Evolutionary conservation across 2,113 vertebrate genomes (phyloP), one percentile per base, ranked within the genome.

Genomic region (Cyphomyrus discorhynchus): DNA sequence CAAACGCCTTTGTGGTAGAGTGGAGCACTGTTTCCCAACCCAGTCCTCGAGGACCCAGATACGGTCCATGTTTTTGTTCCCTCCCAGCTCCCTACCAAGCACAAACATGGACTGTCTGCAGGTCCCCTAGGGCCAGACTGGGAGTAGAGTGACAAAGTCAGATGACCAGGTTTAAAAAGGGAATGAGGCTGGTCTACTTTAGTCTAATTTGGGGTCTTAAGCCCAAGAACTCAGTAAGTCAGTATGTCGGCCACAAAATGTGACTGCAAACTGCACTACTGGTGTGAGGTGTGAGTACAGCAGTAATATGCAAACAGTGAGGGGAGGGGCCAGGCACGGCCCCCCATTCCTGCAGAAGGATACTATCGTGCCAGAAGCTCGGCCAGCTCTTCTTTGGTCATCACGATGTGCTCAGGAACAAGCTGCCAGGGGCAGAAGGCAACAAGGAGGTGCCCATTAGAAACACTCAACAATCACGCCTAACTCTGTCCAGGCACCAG

Each of bases 401-500:
- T 99, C 19, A 99, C 98, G 0, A 98, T 99, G 0, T 99, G 98
- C 92, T 99, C 98, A 0, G 98, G 98, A 85, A 99, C 98, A 92
- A 99, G 93, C 98, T 99, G 95, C 3, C 90, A 84, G 56, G 90
- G 21, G 80, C 74, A 91, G 0, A 66, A 21, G 2, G 19, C 35
- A 17, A 77, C 5, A 49, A 53, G 19, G 47, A 19, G 45, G 50
- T 1, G 27, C 3, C 5, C 11, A 8, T 52, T n/a, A 24, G 35
- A 21, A 74, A 5, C 2, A 66, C 87, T 46, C 47, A 88, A 5
- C n/a, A 88, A 17, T 52, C 70, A n/a, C n/a, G 5, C 47, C n/a
- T 2, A 53, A 7, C n/a, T 19, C 49, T 53, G n/a, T 13, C n/a
- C 10, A 45, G 24, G 82, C 8, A 46, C 15, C 3, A 10, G 7